Evolutionary conservation across 2,888 invertebrate genomes (phyloP), one percentile per base, ranked within the genome.

Genomic region (Steinernema scapterisci): DNA sequence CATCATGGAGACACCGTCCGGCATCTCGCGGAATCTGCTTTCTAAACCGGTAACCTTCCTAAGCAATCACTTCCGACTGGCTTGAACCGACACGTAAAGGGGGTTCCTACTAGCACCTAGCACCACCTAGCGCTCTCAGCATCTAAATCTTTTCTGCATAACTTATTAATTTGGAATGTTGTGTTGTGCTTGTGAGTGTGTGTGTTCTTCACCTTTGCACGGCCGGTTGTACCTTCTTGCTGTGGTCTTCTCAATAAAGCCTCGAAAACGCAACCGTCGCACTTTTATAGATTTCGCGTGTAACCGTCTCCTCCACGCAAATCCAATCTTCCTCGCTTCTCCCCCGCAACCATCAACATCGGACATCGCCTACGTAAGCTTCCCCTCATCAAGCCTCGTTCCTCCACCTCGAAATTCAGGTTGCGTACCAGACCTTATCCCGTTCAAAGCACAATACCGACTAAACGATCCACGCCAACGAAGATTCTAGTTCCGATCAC

Each of bases 201-300:
- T 63, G 16, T 25, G 54, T 48, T 48, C 16, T 19, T 19, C 19
- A 54, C 54, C 38, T 63, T 21, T 63, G 63, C 63, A 63, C 63
- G 63, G 63, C 25, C 25, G 31, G 63, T 63, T 63, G 63, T 63
- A 63, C 31, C 63, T 48, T 48, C 48, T 38, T 63, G 63, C 63
- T 27, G 63, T 63, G 16, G 31, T 19, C 11, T 38, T 38, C 38
- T 21, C 11, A 63, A 63, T 63, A 63, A 63, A 63, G 27, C 16
- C 27, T 27, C 63, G 63, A 3, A 31, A 63, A 38, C 9, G 38
- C 63, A 63, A 31, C 27, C 25, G 16, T 27, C 27, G 63, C 25
- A 13, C 51, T 73, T 54, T 80, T n/a, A 21, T 70, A 78, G 78
- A 78, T 78, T 73, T 80, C 79, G 54, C 81, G 78, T 38, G 78